Evolutionary conservation across 2,113 vertebrate genomes (phyloP).

Genomic region (Ginglymostoma cirratum): DNA sequence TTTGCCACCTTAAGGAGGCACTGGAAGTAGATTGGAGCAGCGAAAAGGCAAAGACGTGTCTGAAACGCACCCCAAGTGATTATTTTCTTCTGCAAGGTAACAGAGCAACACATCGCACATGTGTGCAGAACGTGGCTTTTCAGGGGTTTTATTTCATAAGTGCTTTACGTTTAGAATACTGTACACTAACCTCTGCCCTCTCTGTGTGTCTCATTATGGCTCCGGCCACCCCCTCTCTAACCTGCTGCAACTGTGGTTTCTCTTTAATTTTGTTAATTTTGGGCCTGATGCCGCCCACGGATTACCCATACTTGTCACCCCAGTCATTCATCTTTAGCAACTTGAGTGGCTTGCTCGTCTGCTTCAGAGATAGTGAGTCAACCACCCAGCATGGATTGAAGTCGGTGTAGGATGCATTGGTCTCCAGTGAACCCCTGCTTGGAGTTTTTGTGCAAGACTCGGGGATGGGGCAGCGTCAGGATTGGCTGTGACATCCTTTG

Average conservation of each 20-base stretch:
- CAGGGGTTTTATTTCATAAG: background rate
- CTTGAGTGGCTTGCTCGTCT: background rate
- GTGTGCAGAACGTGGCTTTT: background rate
- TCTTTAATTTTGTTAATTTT: background rate
- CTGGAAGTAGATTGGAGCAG: constrained; percentile 75
- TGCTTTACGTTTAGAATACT: background rate
- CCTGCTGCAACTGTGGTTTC: background rate
- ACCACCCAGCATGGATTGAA: background rate
- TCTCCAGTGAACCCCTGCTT: background rate
- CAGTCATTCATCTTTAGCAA: background rate
- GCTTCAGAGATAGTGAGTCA: background rate
- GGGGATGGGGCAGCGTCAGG: background rate
- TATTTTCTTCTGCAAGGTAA: constrained; percentile 86
- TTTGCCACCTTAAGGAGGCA: constrained; percentile 74
- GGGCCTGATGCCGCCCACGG: background rate
- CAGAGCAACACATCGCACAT: background rate
- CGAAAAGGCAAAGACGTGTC: constrained; percentile 63
- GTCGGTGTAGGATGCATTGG: background rate
- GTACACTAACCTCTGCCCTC: background rate
- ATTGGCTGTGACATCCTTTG: background rate
- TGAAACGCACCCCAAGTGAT: constrained; percentile 70
- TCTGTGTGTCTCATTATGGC: no score
- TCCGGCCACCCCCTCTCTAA: no score
- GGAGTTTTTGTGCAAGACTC: background rate
- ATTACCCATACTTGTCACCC: background rate